Base-by-base conservation (phyloP, 2,888 invertebrate species). In the Noctua pronuba region DNA sequence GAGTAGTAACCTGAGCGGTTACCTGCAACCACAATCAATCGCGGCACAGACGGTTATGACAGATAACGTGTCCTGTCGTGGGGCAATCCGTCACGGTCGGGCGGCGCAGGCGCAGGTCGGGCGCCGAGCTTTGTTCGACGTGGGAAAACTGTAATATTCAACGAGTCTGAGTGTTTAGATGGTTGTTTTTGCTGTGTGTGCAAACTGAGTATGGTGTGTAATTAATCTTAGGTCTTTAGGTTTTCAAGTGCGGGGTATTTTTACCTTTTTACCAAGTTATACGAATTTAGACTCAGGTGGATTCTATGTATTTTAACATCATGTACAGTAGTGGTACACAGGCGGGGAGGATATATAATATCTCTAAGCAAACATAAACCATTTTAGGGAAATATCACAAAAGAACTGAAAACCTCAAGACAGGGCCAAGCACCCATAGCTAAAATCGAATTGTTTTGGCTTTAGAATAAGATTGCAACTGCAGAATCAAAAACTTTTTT, bases 31-130 rank as follows among this genome's bases (percentile, higher is more conserved):
- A 88, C 86, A 89, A 93, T 92, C 92, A 90, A 92, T 93, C 90
- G 90, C 83, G 83, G 86, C 83, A 80, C 82, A 84, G 88, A 80
- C 88, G 85, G 86, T 89, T 86, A 90, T 93, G 93, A 92, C 92
- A 89, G 92, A 92, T 92, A 89, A 93, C 92, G 90, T 89, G 93
- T 90, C 88, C 93, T 93, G 94, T 94, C 93, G 91, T 91, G 88
- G 89, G 91, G 89, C 89, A 89, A 95, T 95, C 93, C 90, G 94
- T 95, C 95, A 94, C 91, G 90, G 90, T 85, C 88, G 78, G 62
- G 83, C 87, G 87, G 87, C 90, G 88, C 89, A 86, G 87, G 84
- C 86, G 79, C 86, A 81, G 64, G 44, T 44, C 82, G 77, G 89
- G 91, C 92, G 89, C 91, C 91, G 82, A 88, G 84, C 88, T 88